phyloP scores from a whole-genome alignment of 1,140 invertebrate species.

The Papilio machaon region DNA sequence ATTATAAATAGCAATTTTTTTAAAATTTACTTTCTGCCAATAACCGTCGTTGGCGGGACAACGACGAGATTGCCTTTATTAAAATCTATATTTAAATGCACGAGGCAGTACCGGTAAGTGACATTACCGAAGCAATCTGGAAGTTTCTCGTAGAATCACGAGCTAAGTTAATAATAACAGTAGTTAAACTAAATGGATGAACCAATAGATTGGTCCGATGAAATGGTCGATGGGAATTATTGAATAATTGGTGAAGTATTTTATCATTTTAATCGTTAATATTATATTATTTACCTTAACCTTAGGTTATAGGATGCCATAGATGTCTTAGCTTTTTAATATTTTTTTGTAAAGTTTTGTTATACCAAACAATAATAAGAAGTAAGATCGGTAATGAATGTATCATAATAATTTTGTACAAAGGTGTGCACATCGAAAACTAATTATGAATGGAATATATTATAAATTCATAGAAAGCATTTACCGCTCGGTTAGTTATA shows the following conservation, averaged over 20 bases:
- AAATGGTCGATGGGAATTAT: conserved; percentile 52
- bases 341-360: not conserved
- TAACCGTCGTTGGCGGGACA: not conserved
- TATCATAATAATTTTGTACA: conserved; percentile 1
- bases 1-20: not conserved
- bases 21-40: not conserved
- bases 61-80: conserved; percentile 40
- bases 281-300: not conserved
- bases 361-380: not conserved
- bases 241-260: conserved; percentile 56
- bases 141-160: conserved; percentile 56
- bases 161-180: conserved; percentile 64
- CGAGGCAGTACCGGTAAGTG: conserved; percentile 41
- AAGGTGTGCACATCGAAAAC: conserved; percentile 10
- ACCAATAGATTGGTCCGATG: conserved; percentile 55
- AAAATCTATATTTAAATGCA: conserved; percentile 45
- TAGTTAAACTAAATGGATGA: conserved; percentile 56
- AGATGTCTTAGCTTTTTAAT: not conserved
- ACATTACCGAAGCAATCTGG: conserved; percentile 49
- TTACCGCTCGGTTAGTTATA: conserved; percentile 67
- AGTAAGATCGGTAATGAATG: not conserved
- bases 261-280: not conserved
- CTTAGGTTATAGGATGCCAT: not conserved
- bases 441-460: conserved; percentile 30
- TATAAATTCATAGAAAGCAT: conserved; percentile 44